Evolutionary conservation across 2,888 invertebrate species (phyloP), one percentile per base, ranked within the genome.

Genomic region (Caradrina clavipalpis): DNA sequence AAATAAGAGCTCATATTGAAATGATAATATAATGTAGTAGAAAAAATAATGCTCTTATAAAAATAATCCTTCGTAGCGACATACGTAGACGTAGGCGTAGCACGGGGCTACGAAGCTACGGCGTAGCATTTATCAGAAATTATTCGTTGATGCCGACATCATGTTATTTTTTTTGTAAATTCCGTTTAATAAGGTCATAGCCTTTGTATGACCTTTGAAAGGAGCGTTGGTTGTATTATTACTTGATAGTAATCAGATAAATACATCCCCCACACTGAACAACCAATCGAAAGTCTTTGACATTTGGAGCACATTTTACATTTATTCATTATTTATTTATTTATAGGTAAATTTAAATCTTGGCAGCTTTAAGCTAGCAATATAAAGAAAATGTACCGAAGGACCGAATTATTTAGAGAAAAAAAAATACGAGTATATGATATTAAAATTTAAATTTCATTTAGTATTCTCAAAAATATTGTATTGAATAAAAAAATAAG

Each of bases 41-140:
- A 77, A 81, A 26, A 75, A 71, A 79, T 79, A 82, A 83, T 75
- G 50, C 71, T 78, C 74, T 66, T 76, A 73, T 62, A 66, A 70
- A 73, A 76, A 75, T 72, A 75, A 80, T 73, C 56, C 54, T 50
- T n/a, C 78, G 75, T 78, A 85, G 69, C 72, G 71, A 71, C 66
- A 55, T 62, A 19, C 57, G 73, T 68, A 51, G 68, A 50, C 69
- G 81, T 77, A 67, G 78, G 59, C 74, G 83, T 80, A 78, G 81
- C 80, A 47, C n/a, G 15, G 72, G 69, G 74, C 71, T 76, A 86
- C 76, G 74, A 75, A 63, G 71, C 81, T 83, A 84, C 81, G 81
- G 31, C 80, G 83, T 78, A 76, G 76, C 74, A 68, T 19, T 26
- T 53, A 65, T 68, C 13, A 42, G 21, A 55, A 60, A n/a, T 17